Conservation (phyloP, 2,797 vertebrate genomes). For the Erpetoichthys calabaricus region DNA sequence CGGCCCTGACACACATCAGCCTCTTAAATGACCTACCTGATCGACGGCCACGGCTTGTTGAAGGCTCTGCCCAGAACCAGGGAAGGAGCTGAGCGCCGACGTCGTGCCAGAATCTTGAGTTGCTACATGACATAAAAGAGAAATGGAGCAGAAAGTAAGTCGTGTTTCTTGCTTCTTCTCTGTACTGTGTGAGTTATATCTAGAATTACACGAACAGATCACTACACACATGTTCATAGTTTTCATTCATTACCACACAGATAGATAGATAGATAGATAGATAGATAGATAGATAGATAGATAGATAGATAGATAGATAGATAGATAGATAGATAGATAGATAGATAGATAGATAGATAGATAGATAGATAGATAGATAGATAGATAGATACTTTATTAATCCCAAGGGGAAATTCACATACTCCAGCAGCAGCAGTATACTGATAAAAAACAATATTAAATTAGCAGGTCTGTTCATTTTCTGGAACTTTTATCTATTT, state of each 20-base stretch:
- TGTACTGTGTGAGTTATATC: neutral
- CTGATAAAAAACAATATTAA: neutral
- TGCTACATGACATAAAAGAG: slow-evolving; percentile 29
- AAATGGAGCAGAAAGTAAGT: neutral
- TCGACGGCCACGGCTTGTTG: slow-evolving; percentile 45
- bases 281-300: too few species aligned
- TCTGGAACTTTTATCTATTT: neutral
- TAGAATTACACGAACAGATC: neutral
- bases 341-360: too few species aligned
- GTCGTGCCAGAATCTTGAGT: slow-evolving; percentile 33
- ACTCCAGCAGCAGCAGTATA: too few species aligned
- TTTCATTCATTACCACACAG: neutral
- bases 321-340: too few species aligned
- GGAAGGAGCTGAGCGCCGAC: slow-evolving; percentile 46
- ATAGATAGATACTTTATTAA: too few species aligned
- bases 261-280: neutral
- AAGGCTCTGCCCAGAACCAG: slow-evolving; percentile 43
- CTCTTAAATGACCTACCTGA: slow-evolving; percentile 31
- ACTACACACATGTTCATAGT: neutral
- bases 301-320: too few species aligned
- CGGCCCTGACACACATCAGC: too few species aligned
- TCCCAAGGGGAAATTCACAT: too few species aligned
- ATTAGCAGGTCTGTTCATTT: neutral
- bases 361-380: too few species aligned
- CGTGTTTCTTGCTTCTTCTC: neutral